phyloP scores from a whole-genome alignment of 2,113 vertebrate genomes.

The Thermophis baileyi region DNA sequence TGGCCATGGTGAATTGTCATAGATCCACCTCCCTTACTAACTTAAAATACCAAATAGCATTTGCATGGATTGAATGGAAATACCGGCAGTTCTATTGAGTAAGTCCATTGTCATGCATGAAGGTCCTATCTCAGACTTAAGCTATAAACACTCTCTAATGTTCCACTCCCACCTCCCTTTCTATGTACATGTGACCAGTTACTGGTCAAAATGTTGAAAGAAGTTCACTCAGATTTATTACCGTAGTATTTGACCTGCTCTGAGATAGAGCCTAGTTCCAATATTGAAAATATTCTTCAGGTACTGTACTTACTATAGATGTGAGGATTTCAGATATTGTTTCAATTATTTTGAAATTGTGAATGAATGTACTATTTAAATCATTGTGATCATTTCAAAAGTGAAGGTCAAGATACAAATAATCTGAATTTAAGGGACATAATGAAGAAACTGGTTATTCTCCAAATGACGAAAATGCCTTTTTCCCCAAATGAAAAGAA shows the following conservation, averaged over 20 bases:
- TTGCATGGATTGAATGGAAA: not conserved
- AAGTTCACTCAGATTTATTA: not conserved
- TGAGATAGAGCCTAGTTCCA: not conserved
- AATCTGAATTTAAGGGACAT: not conserved
- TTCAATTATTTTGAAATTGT: not conserved
- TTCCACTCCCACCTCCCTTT: not conserved
- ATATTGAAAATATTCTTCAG: not conserved
- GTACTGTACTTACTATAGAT: not conserved
- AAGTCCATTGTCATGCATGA: not conserved
- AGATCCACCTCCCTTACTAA: not conserved
- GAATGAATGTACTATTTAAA: not conserved
- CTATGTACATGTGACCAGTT: not conserved
- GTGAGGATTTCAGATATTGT: not conserved
- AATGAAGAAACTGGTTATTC: not conserved
- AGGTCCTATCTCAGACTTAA: not conserved
- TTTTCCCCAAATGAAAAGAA: not conserved
- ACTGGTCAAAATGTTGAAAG: not conserved
- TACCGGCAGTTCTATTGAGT: not conserved
- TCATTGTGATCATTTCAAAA: not conserved
- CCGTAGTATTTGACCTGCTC: not conserved
- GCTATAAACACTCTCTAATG: not conserved
- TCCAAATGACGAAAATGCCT: conserved; percentile 8
- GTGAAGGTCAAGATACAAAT: not conserved
- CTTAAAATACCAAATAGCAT: not conserved
- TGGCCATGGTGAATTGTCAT: too few relatives aligned